Evolutionary conservation across 2,888 invertebrate species (phyloP).

Genomic region (Pseudococcus viburni): DNA sequence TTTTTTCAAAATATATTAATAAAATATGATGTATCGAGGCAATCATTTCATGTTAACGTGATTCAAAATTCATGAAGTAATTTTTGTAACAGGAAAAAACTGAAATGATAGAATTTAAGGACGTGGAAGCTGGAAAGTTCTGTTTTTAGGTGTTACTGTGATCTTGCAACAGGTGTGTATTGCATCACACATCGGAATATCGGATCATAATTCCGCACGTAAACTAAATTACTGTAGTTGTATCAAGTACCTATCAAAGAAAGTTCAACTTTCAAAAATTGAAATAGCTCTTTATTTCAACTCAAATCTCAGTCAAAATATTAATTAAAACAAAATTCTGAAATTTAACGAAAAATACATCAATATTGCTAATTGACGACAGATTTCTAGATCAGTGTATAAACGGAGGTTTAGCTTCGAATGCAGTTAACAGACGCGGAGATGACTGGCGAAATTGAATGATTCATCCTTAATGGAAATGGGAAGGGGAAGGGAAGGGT

Average conservation of each 20-base stretch:
- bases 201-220: neutral
- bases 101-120: too few relatives aligned
- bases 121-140: too few relatives aligned
- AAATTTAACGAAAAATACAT: neutral
- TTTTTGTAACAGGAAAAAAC: neutral
- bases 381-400: too few relatives aligned
- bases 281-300: neutral
- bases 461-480: neutral
- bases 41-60: neutral
- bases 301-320: neutral
- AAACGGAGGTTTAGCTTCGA: too few relatives aligned
- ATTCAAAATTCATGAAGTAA: neutral
- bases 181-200: constrained; percentile 11
- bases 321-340: neutral
- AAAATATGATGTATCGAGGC: neutral
- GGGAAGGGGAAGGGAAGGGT: neutral
- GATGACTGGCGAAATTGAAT: constrained; percentile 1
- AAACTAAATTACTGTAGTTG: neutral
- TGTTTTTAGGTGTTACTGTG: too few relatives aligned
- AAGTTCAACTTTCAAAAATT: neutral
- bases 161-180: constrained; percentile 11
- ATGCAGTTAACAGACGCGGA: neutral
- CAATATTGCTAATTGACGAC: too few relatives aligned
- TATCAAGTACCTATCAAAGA: neutral
- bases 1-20: neutral